Base-by-base conservation (phyloP, 1,140 invertebrate genomes). In the Bilobella aurantiaca region DNA sequence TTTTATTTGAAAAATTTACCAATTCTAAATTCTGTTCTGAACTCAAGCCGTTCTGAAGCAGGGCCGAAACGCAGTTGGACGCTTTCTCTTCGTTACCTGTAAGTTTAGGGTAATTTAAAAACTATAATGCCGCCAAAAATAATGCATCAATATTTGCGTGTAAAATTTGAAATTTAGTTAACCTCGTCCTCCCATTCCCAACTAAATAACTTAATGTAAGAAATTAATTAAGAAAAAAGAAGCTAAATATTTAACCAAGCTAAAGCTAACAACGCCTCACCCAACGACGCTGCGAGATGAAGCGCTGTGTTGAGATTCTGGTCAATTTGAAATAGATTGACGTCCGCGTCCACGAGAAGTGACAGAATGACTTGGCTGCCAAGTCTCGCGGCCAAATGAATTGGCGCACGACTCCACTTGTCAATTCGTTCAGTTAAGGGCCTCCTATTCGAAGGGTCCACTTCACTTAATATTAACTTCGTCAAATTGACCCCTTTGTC, bases 81-180 rank as follows among this genome's bases (percentile, higher is more conserved):
- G 59, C 59, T 62, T 37, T 62, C 32, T 37, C 31, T 46, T 62
- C 59, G 27, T 62, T 62, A 3, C 59, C 57, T 58, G 23, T 29
- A 8, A 8, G 5, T n/a, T n/a, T 5, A 56, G 14, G 25, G 25
- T 14, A 3, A n/a, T 14, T 56, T 56, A n/a, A 23, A 5, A 56
- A 5, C 49, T 8, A 12, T 56, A 14, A n/a, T n/a, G n/a, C n/a
- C n/a, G n/a, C n/a, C n/a, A n/a, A n/a, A n/a, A n/a, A n/a, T n/a
- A n/a, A n/a, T n/a, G n/a, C n/a, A n/a, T n/a, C n/a, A n/a, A n/a
- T n/a, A n/a, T n/a, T n/a, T n/a, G n/a, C n/a, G n/a, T n/a, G n/a
- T n/a, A n/a, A n/a, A n/a, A n/a, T n/a, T n/a, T n/a, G n/a, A n/a
- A n/a, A n/a, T n/a, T n/a, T n/a, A n/a, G n/a, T n/a, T n/a, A n/a